phyloP scores from a whole-genome alignment of 1,140 invertebrate genomes.

The Piezodorus guildinii region DNA sequence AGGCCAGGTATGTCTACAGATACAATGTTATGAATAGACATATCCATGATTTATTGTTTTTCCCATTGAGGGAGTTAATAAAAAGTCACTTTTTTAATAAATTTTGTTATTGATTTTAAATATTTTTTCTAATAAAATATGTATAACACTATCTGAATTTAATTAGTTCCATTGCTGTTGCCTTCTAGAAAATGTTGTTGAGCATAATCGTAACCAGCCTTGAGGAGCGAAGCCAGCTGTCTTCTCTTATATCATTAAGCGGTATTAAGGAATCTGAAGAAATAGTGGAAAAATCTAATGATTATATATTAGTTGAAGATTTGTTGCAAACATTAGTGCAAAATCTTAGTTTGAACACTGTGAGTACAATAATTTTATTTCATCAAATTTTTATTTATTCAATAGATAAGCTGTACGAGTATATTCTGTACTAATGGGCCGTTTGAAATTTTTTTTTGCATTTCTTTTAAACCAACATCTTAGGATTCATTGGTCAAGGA shows the following conservation, averaged over 20 bases:
- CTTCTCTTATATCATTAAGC: slow-evolving; percentile 42
- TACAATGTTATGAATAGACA: no score
- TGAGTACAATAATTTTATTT: slow-evolving; percentile 30
- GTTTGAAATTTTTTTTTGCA: no score
- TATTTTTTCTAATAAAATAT: no score
- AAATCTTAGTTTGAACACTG: slow-evolving; percentile 43
- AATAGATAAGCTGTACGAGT: not conserved
- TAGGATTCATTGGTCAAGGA: no score
- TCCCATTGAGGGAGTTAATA: no score
- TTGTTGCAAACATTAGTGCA: slow-evolving; percentile 46
- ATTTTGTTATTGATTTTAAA: no score
- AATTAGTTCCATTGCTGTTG: not conserved
- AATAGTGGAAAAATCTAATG: slow-evolving; percentile 26
- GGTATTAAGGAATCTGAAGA: slow-evolving; percentile 14
- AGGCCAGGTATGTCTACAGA: slow-evolving; percentile 43
- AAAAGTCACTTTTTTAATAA: no score
- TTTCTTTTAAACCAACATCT: no score
- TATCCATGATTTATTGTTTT: no score
- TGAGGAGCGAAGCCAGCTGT: slow-evolving; percentile 47
- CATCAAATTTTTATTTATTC: not conserved
- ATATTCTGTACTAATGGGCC: no score
- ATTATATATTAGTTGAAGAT: slow-evolving; percentile 38
- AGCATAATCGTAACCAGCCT: slow-evolving; percentile 48
- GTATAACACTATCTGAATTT: no score
- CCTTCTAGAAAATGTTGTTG: slow-evolving; percentile 43